These are phyloP conservation scores for Caenorhabditis wallacei DNA, from an alignment of 2,888 invertebrate species.

Conservation along the genomic window DNA sequence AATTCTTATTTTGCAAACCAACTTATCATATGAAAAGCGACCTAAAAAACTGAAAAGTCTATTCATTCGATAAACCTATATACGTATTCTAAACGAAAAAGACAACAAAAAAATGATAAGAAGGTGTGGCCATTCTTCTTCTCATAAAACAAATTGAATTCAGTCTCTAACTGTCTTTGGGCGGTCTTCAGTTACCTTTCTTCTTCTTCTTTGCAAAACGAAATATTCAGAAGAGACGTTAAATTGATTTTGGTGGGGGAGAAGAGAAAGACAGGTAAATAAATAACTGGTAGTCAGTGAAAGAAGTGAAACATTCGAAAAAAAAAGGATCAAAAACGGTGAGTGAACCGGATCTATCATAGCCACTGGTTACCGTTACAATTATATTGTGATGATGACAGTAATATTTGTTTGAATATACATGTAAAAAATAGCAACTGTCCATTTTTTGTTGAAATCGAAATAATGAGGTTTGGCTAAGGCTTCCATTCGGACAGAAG, in stretches of 20 bases:
- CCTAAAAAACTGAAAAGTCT: neutral
- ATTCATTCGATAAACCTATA: neutral
- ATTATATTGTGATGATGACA: conserved; percentile 33
- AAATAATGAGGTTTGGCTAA: no score
- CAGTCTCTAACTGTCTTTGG: conserved; percentile 20
- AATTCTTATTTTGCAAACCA: neutral
- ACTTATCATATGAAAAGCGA: conserved; percentile 7
- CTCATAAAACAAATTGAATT: neutral
- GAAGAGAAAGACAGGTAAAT: conserved; percentile 33
- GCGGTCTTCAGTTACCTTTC: conserved; percentile 56
- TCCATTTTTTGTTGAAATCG: conserved; percentile 9
- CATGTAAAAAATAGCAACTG: neutral
- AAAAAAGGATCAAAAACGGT: conserved; percentile 31
- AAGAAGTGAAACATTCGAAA: conserved; percentile 20
- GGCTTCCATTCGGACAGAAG: no score
- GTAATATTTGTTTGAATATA: conserved; percentile 4
- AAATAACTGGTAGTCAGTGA: conserved; percentile 53
- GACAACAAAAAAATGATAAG: conserved; percentile 24
- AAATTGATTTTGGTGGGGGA: conserved; percentile 20
- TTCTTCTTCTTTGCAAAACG: neutral
- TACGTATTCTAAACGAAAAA: no score
- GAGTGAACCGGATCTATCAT: conserved; percentile 35
- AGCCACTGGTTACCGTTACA: conserved; percentile 29
- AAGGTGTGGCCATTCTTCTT: conserved; percentile 33
- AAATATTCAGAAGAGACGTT: conserved; percentile 20